Evolutionary conservation across 2,797 vertebrate genomes (phyloP), one percentile per base, ranked within the genome.

Genomic region (Ciconia nigra): DNA sequence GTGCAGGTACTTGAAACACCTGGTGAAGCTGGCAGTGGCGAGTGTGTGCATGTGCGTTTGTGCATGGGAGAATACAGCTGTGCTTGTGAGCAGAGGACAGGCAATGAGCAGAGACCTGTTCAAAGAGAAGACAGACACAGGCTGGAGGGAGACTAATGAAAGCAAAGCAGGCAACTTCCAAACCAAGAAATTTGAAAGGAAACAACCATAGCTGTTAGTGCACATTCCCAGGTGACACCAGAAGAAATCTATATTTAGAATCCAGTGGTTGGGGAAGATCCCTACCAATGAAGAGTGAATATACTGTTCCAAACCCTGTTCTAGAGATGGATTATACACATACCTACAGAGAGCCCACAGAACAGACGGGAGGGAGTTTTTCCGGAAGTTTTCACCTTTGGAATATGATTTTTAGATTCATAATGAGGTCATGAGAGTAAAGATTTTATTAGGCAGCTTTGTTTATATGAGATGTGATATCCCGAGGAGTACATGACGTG

Each of bases 391-490:
- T 82, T 82, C 26, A 73, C 14, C 8, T 15, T 3, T 63, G n/a
- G 31, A 79, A 49, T 84, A 73, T 44, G 47, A 83, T 67, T 65
- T 84, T 33, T 65, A 76, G 15, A 72, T 37, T 37, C 61, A 83
- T 66, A 66, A 93, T 46, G 42, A 84, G 47, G 54, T 55, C 51
- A 66, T 2, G 5, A 70, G 22, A 83, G 22, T 10, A 42, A 82
- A 92, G 31, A 80, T 35, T 83, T 79, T 83, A 69, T n/a, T 70
- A 82, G 41, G 29, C 24, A 77, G 37, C 21, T 91, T 89, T 91
- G 57, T 77, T 91, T 78, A 67, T 42, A 49, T 78, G 62, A 77
- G 29, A 62, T 66, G 20, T 35, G 47, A 55, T 63, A 84, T 37
- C 29, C 33, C 17, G 3, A 73, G 42, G 46, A 83, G 26, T 16